Evolutionary conservation across 2,888 invertebrate species (phyloP), one percentile per base, ranked within the genome.

Genomic region (Sesamia inferens): DNA sequence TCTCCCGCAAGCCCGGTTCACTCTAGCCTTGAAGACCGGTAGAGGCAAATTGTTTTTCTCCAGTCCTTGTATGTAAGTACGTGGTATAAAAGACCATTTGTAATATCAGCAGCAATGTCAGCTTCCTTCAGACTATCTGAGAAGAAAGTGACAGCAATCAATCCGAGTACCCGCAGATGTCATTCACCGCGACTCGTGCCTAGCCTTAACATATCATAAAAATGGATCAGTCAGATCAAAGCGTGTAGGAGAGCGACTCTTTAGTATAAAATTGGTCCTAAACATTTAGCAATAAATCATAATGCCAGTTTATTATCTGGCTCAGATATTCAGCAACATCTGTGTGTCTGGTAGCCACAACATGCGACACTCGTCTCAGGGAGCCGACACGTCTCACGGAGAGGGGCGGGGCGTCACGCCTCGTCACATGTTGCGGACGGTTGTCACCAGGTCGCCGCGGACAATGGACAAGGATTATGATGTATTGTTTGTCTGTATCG

Each of bases 321-420:
- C 22, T 71, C 47, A 22, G 71, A 55, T 39, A 42, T 22, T 16
- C 71, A 47, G 10, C 54, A 31, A 31, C 76, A 72, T 76, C 22
- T 66, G 78, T n/a, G 42, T 6, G 55, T 6, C 63, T 61, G 47
- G 70, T 42, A 59, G 71, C 58, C 31, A 3, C 48, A 57, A n/a
- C 22, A 22, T 48, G 68, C 13, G 57, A 31, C 42, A 62, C 65
- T 77, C 14, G 63, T 74, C 31, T 57, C 51, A 62, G 51, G 51
- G 57, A 42, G 47, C 69, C 82, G 76, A 66, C 74, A 71, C 81
- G 5, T 24, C 74, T 62, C 76, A 63, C 61, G 24, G 74, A 42
- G 64, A 63, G 48, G 73, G 84, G 84, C 72, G 82, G 77, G 67
- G 76, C 74, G 14, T 69, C 71, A 66, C 82, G 85, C 86, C 78